Conservation (phyloP, 2,113 vertebrate species). For the Apistogramma diplotaenia region DNA sequence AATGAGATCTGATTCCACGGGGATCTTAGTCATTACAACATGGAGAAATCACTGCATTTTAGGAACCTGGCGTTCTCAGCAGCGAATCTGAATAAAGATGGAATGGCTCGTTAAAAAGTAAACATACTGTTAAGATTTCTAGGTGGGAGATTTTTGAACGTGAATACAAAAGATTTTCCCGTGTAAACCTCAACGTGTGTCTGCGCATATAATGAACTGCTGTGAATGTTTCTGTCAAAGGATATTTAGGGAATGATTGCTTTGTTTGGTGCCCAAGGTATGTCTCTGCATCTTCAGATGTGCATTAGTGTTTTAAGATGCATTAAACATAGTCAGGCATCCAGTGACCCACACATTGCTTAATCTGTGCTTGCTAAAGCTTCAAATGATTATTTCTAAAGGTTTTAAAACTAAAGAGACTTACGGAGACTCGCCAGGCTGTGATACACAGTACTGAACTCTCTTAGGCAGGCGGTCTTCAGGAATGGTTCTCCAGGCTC, state of each 20-base stretch:
- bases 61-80: slow-evolving; percentile 41
- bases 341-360: accelerated
- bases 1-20: slow-evolving; percentile 31
- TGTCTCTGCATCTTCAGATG: not conserved
- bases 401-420: no score
- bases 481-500: not conserved
- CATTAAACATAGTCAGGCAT: not conserved
- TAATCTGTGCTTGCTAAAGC: not conserved
- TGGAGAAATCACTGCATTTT: slow-evolving; percentile 52
- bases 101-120: slow-evolving; percentile 40
- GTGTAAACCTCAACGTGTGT: slow-evolving; percentile 43
- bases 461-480: not conserved
- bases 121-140: slow-evolving; percentile 26
- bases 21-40: slow-evolving; percentile 45
- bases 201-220: slow-evolving; percentile 37
- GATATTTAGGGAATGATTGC: not conserved
- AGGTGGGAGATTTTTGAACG: not conserved
- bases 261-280: not conserved
- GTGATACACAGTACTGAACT: not conserved
- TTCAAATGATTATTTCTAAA: not conserved
- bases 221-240: not conserved
- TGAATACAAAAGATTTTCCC: not conserved
- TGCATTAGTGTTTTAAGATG: not conserved
- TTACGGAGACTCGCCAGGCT: not conserved
- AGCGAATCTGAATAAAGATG: slow-evolving; percentile 61